Evolutionary conservation across 2,113 vertebrate species (phyloP).

Genomic region (Rostratula benghalensis): DNA sequence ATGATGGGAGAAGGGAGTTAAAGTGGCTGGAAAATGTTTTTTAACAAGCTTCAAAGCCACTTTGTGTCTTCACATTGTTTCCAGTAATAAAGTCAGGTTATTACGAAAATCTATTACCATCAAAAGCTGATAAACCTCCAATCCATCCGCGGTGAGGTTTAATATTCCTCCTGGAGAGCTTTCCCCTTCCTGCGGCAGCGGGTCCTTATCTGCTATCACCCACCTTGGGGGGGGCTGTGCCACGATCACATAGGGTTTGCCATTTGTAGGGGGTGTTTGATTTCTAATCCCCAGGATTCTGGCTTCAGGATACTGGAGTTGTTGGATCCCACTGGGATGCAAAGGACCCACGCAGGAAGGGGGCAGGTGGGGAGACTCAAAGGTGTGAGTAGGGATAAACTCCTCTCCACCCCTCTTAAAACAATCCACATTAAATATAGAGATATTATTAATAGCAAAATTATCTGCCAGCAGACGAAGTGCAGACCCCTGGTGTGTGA

Average conservation of each 20-base stretch:
- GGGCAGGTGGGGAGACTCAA: neutral
- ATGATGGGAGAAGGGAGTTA: neutral
- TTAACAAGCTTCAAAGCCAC: neutral
- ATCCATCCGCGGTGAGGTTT: neutral
- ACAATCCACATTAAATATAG: fast-evolving
- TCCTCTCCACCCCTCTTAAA: fast-evolving
- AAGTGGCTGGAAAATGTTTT: neutral
- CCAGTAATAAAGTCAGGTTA: neutral
- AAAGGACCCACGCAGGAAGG: fast-evolving
- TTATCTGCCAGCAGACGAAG: neutral
- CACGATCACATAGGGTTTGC: neutral
- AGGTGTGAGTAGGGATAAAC: neutral
- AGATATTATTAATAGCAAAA: neutral
- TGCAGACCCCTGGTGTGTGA: fast-evolving
- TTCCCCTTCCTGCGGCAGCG: neutral
- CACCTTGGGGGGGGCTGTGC: neutral
- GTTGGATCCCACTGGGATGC: neutral
- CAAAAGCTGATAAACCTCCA: neutral
- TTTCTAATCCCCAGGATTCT: neutral
- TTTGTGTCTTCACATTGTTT: neutral
- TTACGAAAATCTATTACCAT: neutral
- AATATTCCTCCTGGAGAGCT: neutral
- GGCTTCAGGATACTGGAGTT: fast-evolving
- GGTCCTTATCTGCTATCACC: neutral
- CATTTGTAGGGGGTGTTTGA: fast-evolving